Base-by-base conservation (phyloP, 2,797 vertebrate species). In the Sebastes kiyomatsui region DNA sequence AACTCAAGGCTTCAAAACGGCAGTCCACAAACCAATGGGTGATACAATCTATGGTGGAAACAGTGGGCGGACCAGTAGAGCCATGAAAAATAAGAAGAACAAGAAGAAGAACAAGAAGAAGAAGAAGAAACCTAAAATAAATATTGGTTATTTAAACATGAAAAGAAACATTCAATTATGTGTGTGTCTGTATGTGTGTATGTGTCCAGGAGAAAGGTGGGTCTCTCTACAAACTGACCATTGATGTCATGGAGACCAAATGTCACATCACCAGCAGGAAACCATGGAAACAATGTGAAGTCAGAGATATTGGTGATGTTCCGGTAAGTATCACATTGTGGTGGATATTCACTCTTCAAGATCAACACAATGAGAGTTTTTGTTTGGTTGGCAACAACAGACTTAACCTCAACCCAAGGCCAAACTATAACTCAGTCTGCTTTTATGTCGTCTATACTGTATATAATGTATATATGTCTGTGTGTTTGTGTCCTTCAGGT, bases 241-340 rank as follows among this genome's bases (percentile, higher is more conserved):
- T 95, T n/a, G 95, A 95, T 62, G 91, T 95, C 30, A 79, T 94
- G 85, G 94, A 96, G 77, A 95, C 95, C 60, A 75, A 80, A 62
- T 94, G 95, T 68, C 93, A 94, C 71, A 84, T 94, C 82, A 84
- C 55, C 72, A 95, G 94, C 88, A 90, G 82, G 77, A 95, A 87
- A 88, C 87, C 82, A 13, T 94, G 93, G 93, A 95, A 93, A 87
- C 81, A 91, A 28, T 96, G 94, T 85, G 64, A 76, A 67, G 69
- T 94, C 33, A 90, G 88, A 84, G 4, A 1, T 3, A 62, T 92
- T 10, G 5, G 4, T 33, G 23, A 32, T 10, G 55, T 92, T 65
- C 93, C 94, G 38, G 95, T 95, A 74, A 87, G 93, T 87, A 22
- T 28, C 60, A 77, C 67, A 12, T 2, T 30, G 25, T 22, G 16